phyloP scores from a whole-genome alignment of 2,888 invertebrate species.

The Orthosia cruda region DNA sequence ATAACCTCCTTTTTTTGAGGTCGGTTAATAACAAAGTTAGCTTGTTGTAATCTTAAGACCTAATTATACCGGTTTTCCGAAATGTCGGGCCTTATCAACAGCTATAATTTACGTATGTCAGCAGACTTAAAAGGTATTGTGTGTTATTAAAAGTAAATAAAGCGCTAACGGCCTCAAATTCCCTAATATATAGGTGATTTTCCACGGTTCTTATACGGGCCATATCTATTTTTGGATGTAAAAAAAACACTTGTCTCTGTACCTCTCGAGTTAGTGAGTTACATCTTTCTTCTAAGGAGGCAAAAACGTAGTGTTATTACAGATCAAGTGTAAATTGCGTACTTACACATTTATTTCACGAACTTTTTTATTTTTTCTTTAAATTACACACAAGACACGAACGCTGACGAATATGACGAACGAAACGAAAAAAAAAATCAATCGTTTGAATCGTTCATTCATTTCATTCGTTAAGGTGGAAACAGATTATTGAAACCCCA shows the following conservation, averaged over 20 bases:
- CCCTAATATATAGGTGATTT: neutral
- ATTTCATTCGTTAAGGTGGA: neutral
- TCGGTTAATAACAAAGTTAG: neutral
- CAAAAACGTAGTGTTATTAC: neutral
- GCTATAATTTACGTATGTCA: neutral
- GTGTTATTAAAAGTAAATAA: neutral
- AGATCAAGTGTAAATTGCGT: neutral
- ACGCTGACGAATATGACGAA: constrained; percentile 1
- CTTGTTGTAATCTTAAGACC: neutral
- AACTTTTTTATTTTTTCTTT: neutral
- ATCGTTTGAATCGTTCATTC: neutral
- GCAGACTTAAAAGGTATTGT: neutral
- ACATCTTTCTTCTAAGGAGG: neutral
- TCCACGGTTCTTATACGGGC: neutral
- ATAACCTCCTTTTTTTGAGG: neutral
- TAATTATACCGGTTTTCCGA: constrained; percentile 13
- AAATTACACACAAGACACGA: neutral
- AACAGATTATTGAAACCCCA: too few species aligned
- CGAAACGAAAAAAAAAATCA: neutral
- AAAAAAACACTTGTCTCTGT: constrained; percentile 40
- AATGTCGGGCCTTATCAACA: neutral
- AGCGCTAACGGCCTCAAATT: neutral
- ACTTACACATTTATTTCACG: constrained; percentile 36
- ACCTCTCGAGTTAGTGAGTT: neutral
- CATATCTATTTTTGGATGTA: constrained; percentile 52